Evolutionary conservation across 2,888 invertebrate genomes (phyloP).

Genomic region (Clostera curtula): DNA sequence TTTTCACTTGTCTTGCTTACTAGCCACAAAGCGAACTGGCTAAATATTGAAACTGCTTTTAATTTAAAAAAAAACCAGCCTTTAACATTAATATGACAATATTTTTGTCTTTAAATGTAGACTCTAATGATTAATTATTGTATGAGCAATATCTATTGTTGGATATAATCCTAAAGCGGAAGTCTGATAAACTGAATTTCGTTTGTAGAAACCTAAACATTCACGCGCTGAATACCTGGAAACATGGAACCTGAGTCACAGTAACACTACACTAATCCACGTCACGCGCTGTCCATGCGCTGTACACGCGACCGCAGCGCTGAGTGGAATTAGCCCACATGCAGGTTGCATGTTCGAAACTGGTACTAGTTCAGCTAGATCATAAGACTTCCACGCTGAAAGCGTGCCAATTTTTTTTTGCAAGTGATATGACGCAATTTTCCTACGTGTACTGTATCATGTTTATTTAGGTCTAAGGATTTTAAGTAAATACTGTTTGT

Average conservation of each 20-base stretch:
- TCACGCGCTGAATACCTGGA: slow-evolving; percentile 10
- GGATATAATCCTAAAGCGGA: too few species aligned
- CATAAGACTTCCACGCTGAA: slow-evolving; percentile 7
- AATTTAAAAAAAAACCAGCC: too few species aligned
- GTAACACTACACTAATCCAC: slow-evolving; percentile 17
- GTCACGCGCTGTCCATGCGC: slow-evolving; percentile 42
- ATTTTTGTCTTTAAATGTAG: too few species aligned
- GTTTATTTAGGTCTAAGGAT: not conserved
- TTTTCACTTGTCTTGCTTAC: too few species aligned
- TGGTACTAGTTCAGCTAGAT: slow-evolving; percentile 12
- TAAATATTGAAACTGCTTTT: too few species aligned
- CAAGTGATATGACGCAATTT: slow-evolving; percentile 18
- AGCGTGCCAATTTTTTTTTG: slow-evolving; percentile 14
- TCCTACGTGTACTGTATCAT: slow-evolving; percentile 4
- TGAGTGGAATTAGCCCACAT: slow-evolving; percentile 20
- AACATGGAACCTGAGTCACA: slow-evolving; percentile 12
- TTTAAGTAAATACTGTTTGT: not conserved
- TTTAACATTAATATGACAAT: too few species aligned
- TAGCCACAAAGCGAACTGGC: too few species aligned
- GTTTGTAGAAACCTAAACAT: too few species aligned
- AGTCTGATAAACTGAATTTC: too few species aligned
- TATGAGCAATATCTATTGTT: too few species aligned
- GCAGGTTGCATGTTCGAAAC: slow-evolving; percentile 19
- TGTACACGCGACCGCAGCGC: slow-evolving; percentile 32
- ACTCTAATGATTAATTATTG: too few species aligned